Evolutionary conservation across 2,113 vertebrate genomes (phyloP), one percentile per base, ranked within the genome.

Genomic region (Pelecanoides urinatrix): DNA sequence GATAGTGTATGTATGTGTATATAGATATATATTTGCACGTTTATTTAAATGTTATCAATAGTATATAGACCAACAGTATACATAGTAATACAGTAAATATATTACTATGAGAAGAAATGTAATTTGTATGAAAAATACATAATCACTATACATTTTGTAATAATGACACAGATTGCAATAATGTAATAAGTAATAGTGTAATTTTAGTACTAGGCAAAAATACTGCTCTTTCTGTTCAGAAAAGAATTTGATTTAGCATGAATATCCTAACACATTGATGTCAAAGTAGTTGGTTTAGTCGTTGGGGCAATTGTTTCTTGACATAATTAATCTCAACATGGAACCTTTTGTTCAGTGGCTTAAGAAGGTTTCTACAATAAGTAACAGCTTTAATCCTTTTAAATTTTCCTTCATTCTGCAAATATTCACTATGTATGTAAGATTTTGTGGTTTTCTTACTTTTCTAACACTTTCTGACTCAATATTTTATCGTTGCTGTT

Each of bases 211-310:
- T 3, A 49, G n/a, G 26, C 34, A 81, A 72, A 93, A 76, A 53
- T 42, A 34, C 3, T 22, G 9, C 4, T 76, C 10, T 66, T 56
- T 36, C 20, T 77, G 0, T 53, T 94, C 22, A 62, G 6, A 2
- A 32, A 62, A 26, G 22, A 42, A n/a, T 67, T 90, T 45, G 23
- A 56, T 66, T 56, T 34, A 85, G 38, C 17, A 7, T 13, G 15
- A 49, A 7, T 18, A n/a, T 86, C 17, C 14, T 58, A 27, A 30
- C 11, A 17, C 10, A 29, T 2, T 0, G 1, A 18, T 45, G 4
- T 50, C 27, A 67, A 93, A 61, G 12, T 52, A 58, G 17, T 49
- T 50, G 10, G 5, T 78, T 70, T 29, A n/a, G 18, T 86, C 67
- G 5, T 67, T 87, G n/a, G 16, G 40, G 29, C 27, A 77, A 1